Base-by-base conservation (phyloP, 2,888 invertebrate genomes). In the Drosophila quinaria region DNA sequence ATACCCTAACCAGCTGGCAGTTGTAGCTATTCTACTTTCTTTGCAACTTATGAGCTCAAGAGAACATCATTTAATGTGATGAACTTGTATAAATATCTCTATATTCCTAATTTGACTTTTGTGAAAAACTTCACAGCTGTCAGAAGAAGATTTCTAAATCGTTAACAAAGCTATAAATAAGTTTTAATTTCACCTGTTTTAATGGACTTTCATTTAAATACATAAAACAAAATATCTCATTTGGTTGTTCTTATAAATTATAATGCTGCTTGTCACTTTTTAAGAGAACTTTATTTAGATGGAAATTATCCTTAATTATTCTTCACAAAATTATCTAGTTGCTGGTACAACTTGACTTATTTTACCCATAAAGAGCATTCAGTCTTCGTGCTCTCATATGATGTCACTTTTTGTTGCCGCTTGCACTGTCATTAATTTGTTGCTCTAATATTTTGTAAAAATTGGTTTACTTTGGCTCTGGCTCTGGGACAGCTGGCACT, bases 391-490 rank as follows among this genome's bases (percentile, higher is more conserved):
- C 22, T 13, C 39, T 37, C 22, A 19, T 39, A 51, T 19, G 29
- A 46, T 54, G 17, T 9, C 37, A 29, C 8, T 29, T 41, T 39
- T 46, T 46, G 54, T 70, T 74, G 58, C 68, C 75, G 64, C 75
- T 81, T 75, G 81, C 73, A 62, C 71, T 79, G 74, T 77, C 89
- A 88, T 87, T 88, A 87, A 87, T 87, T 86, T 87, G 87, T 78
- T 88, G 89, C 80, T 80, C 87, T 77, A 88, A 87, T 87, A 87
- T 87, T 87, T 86, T 88, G 77, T 63, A 71, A 75, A 88, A 87
- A 87, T 88, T 87, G 86, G 87, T 84, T 78, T 80, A 80, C 71
- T 86, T 84, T 85, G 78, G 68, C 72, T 66, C 74, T 67, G 79
- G 17, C 46, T 56, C 51, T 63, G 61, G 70, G 79, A 80, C 78